Percentiles rank a stretch among this genome's conserved stretches.
Evolutionary conservation across 2,113 vertebrate genomes (phyloP).

Genomic region (Apteryx owenii): DNA sequence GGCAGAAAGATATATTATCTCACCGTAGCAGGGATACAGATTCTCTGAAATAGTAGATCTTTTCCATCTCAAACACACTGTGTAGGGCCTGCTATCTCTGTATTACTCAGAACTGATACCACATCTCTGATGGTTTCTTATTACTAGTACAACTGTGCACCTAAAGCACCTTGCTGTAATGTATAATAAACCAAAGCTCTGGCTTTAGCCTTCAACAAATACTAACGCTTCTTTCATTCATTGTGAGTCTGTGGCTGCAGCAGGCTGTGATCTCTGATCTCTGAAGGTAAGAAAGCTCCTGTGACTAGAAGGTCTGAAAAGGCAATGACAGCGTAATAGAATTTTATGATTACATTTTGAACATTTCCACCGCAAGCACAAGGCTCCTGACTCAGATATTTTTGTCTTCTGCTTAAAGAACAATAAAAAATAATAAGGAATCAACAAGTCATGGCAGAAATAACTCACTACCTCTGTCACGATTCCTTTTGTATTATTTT

Average conservation of each 20-base stretch:
- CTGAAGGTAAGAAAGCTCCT: background rate
- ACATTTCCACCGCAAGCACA: background rate
- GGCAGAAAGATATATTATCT: constrained; percentile 23
- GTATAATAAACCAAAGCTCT: constrained; percentile 12
- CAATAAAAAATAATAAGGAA: background rate
- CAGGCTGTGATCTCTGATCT: constrained; percentile 44
- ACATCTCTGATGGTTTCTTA: background rate
- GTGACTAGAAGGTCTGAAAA: constrained; percentile 34
- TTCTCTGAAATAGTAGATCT: constrained; percentile 5
- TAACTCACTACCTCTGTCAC: background rate
- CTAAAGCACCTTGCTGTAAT: background rate
- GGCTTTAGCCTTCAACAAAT: background rate
- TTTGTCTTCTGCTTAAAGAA: constrained; percentile 36
- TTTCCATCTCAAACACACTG: constrained; percentile 5
- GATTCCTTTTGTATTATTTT: background rate
- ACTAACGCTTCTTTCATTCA: background rate
- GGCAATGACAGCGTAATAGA: background rate
- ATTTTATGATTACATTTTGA: constrained; percentile 51
- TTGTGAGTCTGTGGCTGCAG: constrained; percentile 13
- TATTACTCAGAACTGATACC: background rate
- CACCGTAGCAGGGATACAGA: background rate
- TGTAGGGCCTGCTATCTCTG: background rate
- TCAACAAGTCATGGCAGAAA: background rate
- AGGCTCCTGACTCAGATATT: constrained; percentile 1
- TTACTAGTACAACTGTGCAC: background rate